A percentile compares a stretch with the other conserved stretches of the same genome.
These are phyloP conservation scores for Lymantria monacha DNA, from an alignment of 2,888 invertebrate genomes.

Conservation along the genomic window DNA sequence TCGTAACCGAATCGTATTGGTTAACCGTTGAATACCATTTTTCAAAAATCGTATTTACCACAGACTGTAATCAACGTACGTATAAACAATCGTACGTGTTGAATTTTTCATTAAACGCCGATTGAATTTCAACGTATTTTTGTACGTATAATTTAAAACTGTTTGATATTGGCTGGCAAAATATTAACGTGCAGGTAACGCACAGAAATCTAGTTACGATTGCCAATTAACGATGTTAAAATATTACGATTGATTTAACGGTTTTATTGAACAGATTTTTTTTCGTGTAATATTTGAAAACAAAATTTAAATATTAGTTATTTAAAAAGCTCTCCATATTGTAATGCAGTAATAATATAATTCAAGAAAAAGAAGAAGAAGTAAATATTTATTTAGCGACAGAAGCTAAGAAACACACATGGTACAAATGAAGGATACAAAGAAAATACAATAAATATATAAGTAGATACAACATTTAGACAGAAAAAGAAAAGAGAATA, in stretches of 20 bases:
- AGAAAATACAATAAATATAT: too few species aligned
- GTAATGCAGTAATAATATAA: too few species aligned
- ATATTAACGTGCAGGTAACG: slow-evolving; percentile 16
- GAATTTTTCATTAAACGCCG: slow-evolving; percentile 42
- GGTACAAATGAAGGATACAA: too few species aligned
- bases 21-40: slow-evolving; percentile 26
- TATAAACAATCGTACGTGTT: slow-evolving; percentile 36
- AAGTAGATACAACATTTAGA: too few species aligned
- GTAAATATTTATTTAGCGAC: too few species aligned
- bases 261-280: background rate
- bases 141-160: slow-evolving; percentile 25
- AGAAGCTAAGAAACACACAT: too few species aligned
- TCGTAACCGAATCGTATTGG: slow-evolving; percentile 20
- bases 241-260: slow-evolving; percentile 3
- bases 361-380: too few species aligned
- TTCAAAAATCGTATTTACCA: slow-evolving; percentile 19
- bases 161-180: slow-evolving; percentile 19
- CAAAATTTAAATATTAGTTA: too few species aligned
- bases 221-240: slow-evolving; percentile 1
- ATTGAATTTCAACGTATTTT: slow-evolving; percentile 38
- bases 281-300: too few species aligned
- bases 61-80: slow-evolving; percentile 32
- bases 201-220: slow-evolving; percentile 12
- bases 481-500: too few species aligned
- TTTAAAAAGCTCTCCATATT: too few species aligned